Evolutionary conservation across 2,888 invertebrate genomes (phyloP).

Genomic region (Orthosia incerta): DNA sequence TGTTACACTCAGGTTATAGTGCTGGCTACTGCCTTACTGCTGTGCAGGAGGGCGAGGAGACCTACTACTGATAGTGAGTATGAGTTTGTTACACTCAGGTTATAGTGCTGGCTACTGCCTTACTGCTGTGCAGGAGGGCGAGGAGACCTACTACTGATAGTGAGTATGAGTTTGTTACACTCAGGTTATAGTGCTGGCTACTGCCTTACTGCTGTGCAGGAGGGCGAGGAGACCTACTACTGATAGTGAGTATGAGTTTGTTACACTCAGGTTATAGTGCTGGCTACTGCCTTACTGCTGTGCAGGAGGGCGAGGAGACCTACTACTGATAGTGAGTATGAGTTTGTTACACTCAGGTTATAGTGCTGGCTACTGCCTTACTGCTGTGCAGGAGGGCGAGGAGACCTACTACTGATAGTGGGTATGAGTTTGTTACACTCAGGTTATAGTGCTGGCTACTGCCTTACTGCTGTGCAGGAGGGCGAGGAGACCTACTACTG

Average conservation of each 20-base stretch:
- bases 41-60: slow-evolving; percentile 82
- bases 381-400: slow-evolving; percentile 83
- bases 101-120: slow-evolving; percentile 78
- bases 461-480: slow-evolving; percentile 83
- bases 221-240: slow-evolving; percentile 79
- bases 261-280: slow-evolving; percentile 65
- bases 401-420: slow-evolving; percentile 71
- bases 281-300: slow-evolving; percentile 80
- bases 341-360: too few species aligned
- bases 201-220: slow-evolving; percentile 82
- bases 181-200: slow-evolving; percentile 74
- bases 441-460: slow-evolving; percentile 75
- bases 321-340: slow-evolving; percentile 55
- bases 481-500: slow-evolving; percentile 77
- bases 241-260: slow-evolving; percentile 29
- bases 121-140: slow-evolving; percentile 83
- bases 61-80: slow-evolving; percentile 67
- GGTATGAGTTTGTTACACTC: background rate
- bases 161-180: slow-evolving; percentile 7
- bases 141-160: slow-evolving; percentile 73
- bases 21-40: slow-evolving; percentile 79
- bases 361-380: slow-evolving; percentile 79
- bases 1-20: slow-evolving; percentile 62
- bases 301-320: slow-evolving; percentile 83
- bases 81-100: too few species aligned